Evolutionary conservation across 1,140 invertebrate species (phyloP), one percentile per base, ranked within the genome.

Genomic region (Macrostomum lignano): DNA sequence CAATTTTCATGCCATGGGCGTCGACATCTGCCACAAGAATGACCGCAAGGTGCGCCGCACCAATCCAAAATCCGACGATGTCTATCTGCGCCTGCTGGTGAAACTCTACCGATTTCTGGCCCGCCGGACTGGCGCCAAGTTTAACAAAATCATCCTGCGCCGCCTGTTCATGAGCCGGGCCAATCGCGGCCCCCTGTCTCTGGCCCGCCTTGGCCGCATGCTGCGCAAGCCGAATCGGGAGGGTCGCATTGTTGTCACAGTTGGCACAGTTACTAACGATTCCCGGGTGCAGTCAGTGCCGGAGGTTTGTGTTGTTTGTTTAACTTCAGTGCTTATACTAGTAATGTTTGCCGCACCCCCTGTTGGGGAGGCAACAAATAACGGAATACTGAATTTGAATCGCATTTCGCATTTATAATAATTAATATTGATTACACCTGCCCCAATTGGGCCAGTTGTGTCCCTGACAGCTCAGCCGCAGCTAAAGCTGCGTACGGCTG

Each of bases 1-100:
- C n/a, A n/a, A n/a, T n/a, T n/a, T n/a, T n/a, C n/a, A n/a, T n/a
- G 13, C 28, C 6, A 30, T 30, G 88, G 88, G 86, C 74, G 88
- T 94, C 55, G 88, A 96, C 63, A 93, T 96, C 50, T 74, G 74
- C 52, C 86, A 96, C 62, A 96, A 93, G 67, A 71, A 88, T 63
- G 82, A 94, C 62, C 72, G 91, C 42, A 96, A 94, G 66, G 84
- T 88, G 52, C 68, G 75, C 47, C 70, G 88, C 49, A 79, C 70
- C 40, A 76, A 84, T 56, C 86, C 88, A 10, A 84, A 73, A 60
- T 86, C 77, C 39, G 70, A 94, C 59, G 84, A 96, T 74, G 74
- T 93, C 41, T 96, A 96, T 63, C 63, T 94, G 49, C 69, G 79
- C 30, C 67, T 96, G 38, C 65, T 96, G 40, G 84, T 93, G 36